These are phyloP conservation scores for Odontamblyopus rebecca DNA, from an alignment of 2,797 vertebrate genomes.

Conservation along the genomic window DNA sequence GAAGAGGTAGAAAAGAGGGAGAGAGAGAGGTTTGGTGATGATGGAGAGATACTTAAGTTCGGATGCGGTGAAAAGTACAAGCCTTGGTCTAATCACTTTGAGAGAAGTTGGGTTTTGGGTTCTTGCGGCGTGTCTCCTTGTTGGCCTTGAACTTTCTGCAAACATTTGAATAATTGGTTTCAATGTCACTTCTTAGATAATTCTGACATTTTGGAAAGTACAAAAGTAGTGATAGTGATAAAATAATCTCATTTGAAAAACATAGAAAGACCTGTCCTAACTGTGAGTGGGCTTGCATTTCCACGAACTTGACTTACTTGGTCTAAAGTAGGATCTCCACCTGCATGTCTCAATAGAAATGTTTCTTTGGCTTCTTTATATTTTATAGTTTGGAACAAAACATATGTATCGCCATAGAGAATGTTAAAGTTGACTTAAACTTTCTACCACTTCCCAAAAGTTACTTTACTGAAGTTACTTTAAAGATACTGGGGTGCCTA, in stretches of 20 bases:
- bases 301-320: too few species aligned
- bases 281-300: too few species aligned
- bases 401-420: too few species aligned
- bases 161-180: neutral
- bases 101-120: slow-evolving; percentile 26
- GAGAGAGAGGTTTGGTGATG: slow-evolving; percentile 49
- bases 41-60: slow-evolving; percentile 70
- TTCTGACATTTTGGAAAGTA: neutral
- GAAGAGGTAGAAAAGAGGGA: slow-evolving; percentile 26
- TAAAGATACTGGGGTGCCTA: too few species aligned
- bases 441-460: too few species aligned
- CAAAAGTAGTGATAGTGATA: neutral
- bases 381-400: too few species aligned
- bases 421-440: too few species aligned
- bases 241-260: neutral
- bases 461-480: too few species aligned
- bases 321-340: too few species aligned
- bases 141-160: slow-evolving; percentile 10
- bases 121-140: slow-evolving; percentile 18
- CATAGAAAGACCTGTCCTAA: too few species aligned
- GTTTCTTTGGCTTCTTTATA: too few species aligned
- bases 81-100: slow-evolving; percentile 52
- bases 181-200: neutral
- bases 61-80: slow-evolving; percentile 34
- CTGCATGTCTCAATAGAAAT: too few species aligned